Evolutionary conservation across 2,113 vertebrate genomes (phyloP).

Genomic region (Sprattus sprattus): DNA sequence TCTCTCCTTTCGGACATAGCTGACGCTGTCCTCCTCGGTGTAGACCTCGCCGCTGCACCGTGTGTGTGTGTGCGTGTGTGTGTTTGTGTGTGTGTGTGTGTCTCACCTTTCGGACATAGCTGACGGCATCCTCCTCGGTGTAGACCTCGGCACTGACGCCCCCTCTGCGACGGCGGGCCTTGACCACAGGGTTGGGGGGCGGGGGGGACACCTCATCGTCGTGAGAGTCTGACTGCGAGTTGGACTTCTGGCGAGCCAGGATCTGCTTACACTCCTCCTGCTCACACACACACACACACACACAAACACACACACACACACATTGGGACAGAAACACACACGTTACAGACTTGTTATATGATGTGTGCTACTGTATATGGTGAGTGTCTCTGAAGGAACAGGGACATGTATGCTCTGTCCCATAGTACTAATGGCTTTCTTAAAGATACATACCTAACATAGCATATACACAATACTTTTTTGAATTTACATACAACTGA

Average conservation of each 20-base stretch:
- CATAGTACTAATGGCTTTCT: too few relatives aligned
- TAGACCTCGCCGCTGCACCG: conserved; percentile 96
- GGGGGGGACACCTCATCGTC: conserved; percentile 92
- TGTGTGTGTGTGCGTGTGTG: conserved; percentile 22
- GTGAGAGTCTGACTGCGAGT: conserved; percentile 89
- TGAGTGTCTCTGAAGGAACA: too few relatives aligned
- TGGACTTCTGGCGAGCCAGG: conserved; percentile 92
- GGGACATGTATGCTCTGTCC: too few relatives aligned
- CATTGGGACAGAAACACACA: background rate
- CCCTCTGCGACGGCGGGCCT: conserved; percentile 84
- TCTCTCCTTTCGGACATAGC: conserved; percentile 93
- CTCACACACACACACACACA: conserved; percentile 18
- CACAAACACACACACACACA: background rate
- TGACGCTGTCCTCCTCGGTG: conserved; percentile 96
- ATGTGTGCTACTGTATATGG: background rate
- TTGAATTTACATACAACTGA: too few relatives aligned
- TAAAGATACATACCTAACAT: too few relatives aligned
- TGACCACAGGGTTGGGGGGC: conserved; percentile 89
- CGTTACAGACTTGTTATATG: background rate
- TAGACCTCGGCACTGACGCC: conserved; percentile 96
- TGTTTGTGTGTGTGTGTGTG: background rate
- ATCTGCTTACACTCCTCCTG: conserved; percentile 97
- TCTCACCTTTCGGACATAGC: conserved; percentile 94
- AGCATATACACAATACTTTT: too few relatives aligned
- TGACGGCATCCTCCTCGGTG: conserved; percentile 95